Conservation (phyloP, 23 tunicate genomes). For the Styela plicata region DNA sequence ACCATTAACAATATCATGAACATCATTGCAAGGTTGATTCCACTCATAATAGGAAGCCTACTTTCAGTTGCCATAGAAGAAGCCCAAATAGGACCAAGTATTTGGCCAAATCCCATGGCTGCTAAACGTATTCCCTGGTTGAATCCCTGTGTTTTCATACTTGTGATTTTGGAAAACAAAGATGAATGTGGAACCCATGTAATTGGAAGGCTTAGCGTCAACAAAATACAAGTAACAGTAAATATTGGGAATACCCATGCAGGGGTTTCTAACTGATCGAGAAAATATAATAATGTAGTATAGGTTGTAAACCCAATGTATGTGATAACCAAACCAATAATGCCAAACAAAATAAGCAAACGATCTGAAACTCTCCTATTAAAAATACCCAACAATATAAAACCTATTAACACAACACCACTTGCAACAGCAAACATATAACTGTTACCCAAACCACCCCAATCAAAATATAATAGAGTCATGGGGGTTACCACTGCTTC, state of each 20-base stretch:
- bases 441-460: constrained; percentile 70
- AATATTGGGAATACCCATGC: constrained; percentile 15
- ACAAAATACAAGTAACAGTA: neutral
- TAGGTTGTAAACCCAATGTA: neutral
- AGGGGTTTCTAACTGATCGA: neutral
- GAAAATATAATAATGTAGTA: neutral
- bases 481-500: constrained; percentile 78
- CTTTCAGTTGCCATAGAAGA: neutral
- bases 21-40: too few species aligned
- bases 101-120: constrained; percentile 24
- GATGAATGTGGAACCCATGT: constrained; percentile 30
- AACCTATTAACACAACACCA: constrained; percentile 20
- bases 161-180: constrained; percentile 19
- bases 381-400: neutral
- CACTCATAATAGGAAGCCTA: constrained; percentile 11
- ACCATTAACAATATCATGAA: too few species aligned
- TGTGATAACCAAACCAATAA: neutral
- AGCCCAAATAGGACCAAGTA: constrained; percentile 29
- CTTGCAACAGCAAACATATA: constrained; percentile 53
- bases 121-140: constrained; percentile 17
- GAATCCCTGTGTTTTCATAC: constrained; percentile 8
- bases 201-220: constrained; percentile 11
- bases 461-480: constrained; percentile 42
- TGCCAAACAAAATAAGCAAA: neutral
- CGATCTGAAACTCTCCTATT: constrained; percentile 3